Conservation (phyloP, 1,140 invertebrate genomes). For the Adoxophyes honmai region DNA sequence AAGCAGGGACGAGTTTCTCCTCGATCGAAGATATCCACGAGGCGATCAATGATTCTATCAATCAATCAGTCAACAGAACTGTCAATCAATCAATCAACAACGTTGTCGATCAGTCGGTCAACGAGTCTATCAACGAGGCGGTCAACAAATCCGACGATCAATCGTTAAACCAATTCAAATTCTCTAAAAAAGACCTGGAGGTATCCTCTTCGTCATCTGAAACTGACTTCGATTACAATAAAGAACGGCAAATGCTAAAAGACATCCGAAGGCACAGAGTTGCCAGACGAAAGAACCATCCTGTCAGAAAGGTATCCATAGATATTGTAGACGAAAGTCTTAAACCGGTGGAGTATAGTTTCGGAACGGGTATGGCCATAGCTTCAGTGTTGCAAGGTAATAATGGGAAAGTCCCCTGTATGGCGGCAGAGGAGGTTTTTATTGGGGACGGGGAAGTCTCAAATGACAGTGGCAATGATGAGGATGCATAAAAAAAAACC, state of each 20-base stretch:
- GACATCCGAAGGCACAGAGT: constrained; percentile 50
- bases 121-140: constrained; percentile 23
- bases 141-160: constrained; percentile 7
- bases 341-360: constrained; percentile 66
- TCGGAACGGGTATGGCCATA: constrained; percentile 71
- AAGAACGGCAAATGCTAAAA: constrained; percentile 36
- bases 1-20: not conserved
- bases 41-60: not conserved
- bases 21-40: not conserved
- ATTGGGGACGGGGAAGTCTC: constrained; percentile 62
- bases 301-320: constrained; percentile 35
- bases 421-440: constrained; percentile 57
- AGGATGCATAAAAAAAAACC: constrained; percentile 48
- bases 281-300: constrained; percentile 50
- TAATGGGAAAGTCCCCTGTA: constrained; percentile 35
- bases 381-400: constrained; percentile 65
- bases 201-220: constrained; percentile 51
- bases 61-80: not conserved
- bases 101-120: constrained; percentile 12
- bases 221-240: constrained; percentile 47
- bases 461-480: constrained; percentile 62
- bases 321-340: constrained; percentile 62
- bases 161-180: constrained; percentile 27
- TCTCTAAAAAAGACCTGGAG: constrained; percentile 56
- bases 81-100: not conserved